Base-by-base conservation (phyloP, 2,888 invertebrate species). In the Neoascia interrupta region DNA sequence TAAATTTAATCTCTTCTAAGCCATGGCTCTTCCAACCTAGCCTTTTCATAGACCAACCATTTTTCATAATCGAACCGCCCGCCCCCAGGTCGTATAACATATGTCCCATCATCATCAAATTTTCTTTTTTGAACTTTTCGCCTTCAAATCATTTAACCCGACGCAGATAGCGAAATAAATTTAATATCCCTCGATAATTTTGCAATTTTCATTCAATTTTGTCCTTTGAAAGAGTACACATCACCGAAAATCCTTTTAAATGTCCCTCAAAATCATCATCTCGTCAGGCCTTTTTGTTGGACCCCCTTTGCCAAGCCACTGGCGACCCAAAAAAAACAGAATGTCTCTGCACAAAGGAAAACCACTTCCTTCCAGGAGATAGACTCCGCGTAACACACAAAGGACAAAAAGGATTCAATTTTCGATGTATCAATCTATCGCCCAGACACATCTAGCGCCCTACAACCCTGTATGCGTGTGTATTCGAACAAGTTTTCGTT, bases 351-450 rank as follows among this genome's bases (percentile, higher is more conserved):
- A 53, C 47, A 73, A 79, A 73, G 64, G 61, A 73, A 79, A 72
- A 72, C 66, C 72, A 79, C 79, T 72, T 79, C 66, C 70, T 73
- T 79, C 72, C 66, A 79, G 72, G 43, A 79, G 76, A 79, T 79
- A 61, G 64, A 79, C 54, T 51, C 28, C 54, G 66, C 72, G 66
- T 19, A 39, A 63, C 37, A 39, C 45, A 76, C 64, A 76, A 58
- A 66, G 54, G 49, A 51, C 47, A 51, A 79, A 79, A 79, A 79
- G 79, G 79, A 73, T 79, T 79, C 72, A 72, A 68, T 79, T 76
- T 79, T 68, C 72, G 70, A 79, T 79, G 72, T 79, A 79, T 79
- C 79, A 79, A 79, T 79, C 72, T 79, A 79, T 68, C 61, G 66
- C 60, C 31, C 72, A 79, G 79, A 68, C 79, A 70, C 70, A 76